Conservation (phyloP, 2,888 invertebrate genomes). For the Mesopsocus fuscifrons region DNA sequence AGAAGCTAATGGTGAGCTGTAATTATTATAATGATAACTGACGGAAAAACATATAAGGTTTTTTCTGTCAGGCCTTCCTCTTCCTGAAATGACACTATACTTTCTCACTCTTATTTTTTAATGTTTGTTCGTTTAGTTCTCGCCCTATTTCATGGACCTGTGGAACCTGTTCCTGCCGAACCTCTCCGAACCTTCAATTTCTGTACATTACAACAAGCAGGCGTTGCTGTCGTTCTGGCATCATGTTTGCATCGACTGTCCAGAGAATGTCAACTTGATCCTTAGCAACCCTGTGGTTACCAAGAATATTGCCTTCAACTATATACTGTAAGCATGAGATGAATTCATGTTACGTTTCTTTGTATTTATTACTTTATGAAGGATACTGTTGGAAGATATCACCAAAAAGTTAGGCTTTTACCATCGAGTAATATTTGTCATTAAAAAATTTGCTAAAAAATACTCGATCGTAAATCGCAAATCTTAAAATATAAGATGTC, state of each 20-base stretch:
- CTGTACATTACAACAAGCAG: constrained; percentile 90
- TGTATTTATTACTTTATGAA: constrained; percentile 3
- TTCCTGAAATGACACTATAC: no score
- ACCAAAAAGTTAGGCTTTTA: no score
- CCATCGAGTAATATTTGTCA: no score
- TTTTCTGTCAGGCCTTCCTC: background rate
- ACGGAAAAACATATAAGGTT: constrained; percentile 2
- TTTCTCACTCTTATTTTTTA: constrained; percentile 3
- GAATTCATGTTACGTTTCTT: constrained; percentile 11
- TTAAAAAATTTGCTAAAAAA: constrained; percentile 1
- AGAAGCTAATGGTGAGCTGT: constrained; percentile 80
- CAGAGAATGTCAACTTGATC: constrained; percentile 78
- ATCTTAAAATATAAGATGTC: no score
- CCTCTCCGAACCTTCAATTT: constrained; percentile 82
- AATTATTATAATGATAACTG: constrained; percentile 7
- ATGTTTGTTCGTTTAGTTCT: constrained; percentile 43
- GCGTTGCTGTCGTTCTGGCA: constrained; percentile 86
- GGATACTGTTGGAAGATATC: no score
- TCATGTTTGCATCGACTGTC: constrained; percentile 79
- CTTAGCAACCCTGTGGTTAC: constrained; percentile 72
- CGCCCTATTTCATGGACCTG: constrained; percentile 74
- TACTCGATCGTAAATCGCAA: no score
- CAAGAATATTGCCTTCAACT: constrained; percentile 91
- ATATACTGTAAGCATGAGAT: constrained; percentile 72
- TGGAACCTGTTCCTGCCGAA: constrained; percentile 93